phyloP scores from a whole-genome alignment of 2,113 vertebrate species.

The Myotis lucifugus region DNA sequence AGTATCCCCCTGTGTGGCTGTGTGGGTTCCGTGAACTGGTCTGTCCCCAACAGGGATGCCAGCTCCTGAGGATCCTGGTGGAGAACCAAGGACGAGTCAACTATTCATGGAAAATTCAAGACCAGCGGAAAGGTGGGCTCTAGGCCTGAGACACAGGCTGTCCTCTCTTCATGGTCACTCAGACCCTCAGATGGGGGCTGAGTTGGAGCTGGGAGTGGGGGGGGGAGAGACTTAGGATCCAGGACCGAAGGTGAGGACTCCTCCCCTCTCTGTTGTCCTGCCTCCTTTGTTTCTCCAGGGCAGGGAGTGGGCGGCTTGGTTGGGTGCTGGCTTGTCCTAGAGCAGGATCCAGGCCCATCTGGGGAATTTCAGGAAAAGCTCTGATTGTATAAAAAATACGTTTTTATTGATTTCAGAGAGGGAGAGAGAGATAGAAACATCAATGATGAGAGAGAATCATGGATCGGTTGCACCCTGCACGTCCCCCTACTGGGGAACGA shows the following conservation, averaged over 20 bases:
- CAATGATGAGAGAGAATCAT: too few species aligned
- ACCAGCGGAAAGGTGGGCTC: constrained; percentile 91
- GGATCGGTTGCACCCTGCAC: too few species aligned
- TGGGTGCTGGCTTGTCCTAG: neutral
- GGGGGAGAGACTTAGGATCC: neutral
- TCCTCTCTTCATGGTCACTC: neutral
- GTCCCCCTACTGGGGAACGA: too few species aligned
- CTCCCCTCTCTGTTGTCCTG: neutral
- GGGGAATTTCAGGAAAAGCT: neutral
- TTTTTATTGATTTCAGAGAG: too few species aligned
- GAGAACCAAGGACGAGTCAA: constrained; percentile 94
- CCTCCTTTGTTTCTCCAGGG: neutral
- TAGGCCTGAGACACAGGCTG: neutral
- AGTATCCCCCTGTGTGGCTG: accelerated
- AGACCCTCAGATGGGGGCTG: neutral
- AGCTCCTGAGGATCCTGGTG: constrained; percentile 91
- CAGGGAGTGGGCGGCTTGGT: too few species aligned
- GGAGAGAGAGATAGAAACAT: too few species aligned
- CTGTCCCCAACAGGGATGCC: constrained; percentile 52
- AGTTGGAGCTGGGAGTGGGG: neutral
- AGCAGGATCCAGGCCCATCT: neutral
- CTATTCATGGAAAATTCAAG: constrained; percentile 87
- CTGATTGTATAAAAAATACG: too few species aligned
- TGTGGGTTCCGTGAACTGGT: neutral
- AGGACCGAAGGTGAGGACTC: neutral